A percentile compares a stretch with the other conserved stretches of the same genome.
Evolutionary conservation across 2,113 vertebrate species (phyloP).

Genomic region (Scomber scombrus): DNA sequence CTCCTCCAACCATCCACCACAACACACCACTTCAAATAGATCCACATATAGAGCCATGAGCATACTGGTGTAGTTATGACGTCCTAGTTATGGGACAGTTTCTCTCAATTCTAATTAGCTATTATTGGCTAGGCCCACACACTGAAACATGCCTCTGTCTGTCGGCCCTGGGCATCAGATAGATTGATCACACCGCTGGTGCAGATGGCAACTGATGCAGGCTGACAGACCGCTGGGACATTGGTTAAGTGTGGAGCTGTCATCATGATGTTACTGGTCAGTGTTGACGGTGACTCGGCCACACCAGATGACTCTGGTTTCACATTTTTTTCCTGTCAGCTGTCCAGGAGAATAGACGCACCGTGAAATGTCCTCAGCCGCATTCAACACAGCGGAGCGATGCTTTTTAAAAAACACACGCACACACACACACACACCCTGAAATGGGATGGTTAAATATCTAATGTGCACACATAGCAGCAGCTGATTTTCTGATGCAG

Average conservation of each 20-base stretch:
- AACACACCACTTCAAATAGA: conserved; percentile 13
- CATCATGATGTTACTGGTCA: conserved; percentile 29
- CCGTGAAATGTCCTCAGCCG: not conserved
- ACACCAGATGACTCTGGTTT: conserved; percentile 19
- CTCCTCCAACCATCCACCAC: not conserved
- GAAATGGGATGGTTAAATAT: conserved; percentile 2
- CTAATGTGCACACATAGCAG: not conserved
- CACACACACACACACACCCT: not conserved
- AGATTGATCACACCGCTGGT: conserved; percentile 37
- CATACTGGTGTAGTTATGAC: not conserved
- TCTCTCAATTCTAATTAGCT: conserved; percentile 12
- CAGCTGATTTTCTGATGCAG: conserved; percentile 34
- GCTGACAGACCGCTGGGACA: conserved; percentile 15
- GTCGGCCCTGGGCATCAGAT: not conserved
- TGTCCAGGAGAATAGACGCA: conserved; percentile 10
- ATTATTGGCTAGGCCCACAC: conserved; percentile 8
- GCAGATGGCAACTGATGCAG: conserved; percentile 37
- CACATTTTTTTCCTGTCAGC: conserved; percentile 5
- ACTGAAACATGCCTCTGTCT: not conserved
- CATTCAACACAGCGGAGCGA: not conserved
- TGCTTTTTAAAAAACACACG: not conserved
- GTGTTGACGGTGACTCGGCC: conserved; percentile 22
- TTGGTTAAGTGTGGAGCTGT: conserved; percentile 21
- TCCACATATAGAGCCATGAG: conserved; percentile 17
- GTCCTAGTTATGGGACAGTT: conserved; percentile 1